A percentile compares a stretch with the other conserved stretches of the same genome.
These are phyloP conservation scores for Panurus biarmicus DNA, from an alignment of 2,113 vertebrate genomes.

Conservation along the genomic window DNA sequence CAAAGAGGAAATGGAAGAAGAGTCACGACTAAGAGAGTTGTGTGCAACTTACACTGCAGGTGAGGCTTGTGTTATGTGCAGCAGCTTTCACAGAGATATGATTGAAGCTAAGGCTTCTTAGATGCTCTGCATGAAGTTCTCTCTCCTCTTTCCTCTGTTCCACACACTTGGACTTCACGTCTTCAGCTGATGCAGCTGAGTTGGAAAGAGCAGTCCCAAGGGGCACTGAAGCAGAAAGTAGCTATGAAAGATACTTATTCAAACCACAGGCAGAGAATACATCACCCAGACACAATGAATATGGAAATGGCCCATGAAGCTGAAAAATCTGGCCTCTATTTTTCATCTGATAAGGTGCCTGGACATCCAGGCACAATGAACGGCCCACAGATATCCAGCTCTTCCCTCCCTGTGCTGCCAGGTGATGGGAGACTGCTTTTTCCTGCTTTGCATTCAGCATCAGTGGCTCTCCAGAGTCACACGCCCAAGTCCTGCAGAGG, in stretches of 20 bases:
- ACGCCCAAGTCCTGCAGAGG: not conserved
- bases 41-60: not conserved
- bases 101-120: not conserved
- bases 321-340: not conserved
- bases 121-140: not conserved
- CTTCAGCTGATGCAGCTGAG: not conserved
- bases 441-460: not conserved
- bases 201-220: not conserved
- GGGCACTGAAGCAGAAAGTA: slow-evolving; percentile 7
- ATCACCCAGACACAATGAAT: not conserved
- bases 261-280: slow-evolving; percentile 10
- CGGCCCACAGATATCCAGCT: not conserved
- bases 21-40: not conserved
- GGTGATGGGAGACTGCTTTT: not conserved
- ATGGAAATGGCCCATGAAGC: not conserved
- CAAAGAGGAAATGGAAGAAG: not conserved
- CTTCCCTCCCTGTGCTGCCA: not conserved
- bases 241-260: not conserved
- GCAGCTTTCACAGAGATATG: not conserved
- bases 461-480: not conserved
- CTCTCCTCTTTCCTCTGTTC: not conserved
- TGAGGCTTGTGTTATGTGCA: not conserved
- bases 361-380: not conserved
- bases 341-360: not conserved
- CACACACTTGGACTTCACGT: not conserved